Evolutionary conservation across 2,888 invertebrate species (phyloP).

Genomic region (Operophtera brumata): DNA sequence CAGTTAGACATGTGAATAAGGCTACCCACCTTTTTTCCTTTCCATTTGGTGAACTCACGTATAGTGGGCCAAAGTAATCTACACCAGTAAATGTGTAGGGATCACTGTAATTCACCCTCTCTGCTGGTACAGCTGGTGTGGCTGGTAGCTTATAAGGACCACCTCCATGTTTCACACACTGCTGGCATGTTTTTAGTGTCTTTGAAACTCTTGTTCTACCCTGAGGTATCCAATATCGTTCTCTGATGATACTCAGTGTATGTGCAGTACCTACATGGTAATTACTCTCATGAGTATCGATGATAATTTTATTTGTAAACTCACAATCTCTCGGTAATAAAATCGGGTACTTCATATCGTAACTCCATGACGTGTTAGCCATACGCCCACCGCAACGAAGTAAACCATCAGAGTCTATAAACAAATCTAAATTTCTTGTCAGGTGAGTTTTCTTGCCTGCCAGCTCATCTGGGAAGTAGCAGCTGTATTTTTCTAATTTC

Average conservation of each 20-base stretch:
- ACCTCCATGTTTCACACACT: background rate
- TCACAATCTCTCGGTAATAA: background rate
- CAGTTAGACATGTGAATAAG: too few species aligned
- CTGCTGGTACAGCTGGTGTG: too few species aligned
- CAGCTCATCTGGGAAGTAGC: background rate
- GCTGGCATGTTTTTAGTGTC: background rate
- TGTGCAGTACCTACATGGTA: conserved; percentile 2
- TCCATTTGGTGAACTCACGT: too few species aligned
- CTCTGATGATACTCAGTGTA: background rate
- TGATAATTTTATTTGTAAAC: background rate
- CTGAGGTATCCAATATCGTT: conserved; percentile 1
- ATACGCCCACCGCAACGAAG: conserved; percentile 1
- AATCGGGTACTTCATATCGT: conserved; percentile 2
- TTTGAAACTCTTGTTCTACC: background rate
- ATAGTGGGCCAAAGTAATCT: conserved; percentile 4
- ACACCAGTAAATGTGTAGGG: background rate
- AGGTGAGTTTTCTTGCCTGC: background rate
- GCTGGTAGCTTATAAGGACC: too few species aligned
- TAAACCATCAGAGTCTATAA: background rate
- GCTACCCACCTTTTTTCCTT: too few species aligned
- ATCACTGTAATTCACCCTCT: background rate
- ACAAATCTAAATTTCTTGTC: background rate
- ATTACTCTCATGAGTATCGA: background rate
- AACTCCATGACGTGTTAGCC: background rate
- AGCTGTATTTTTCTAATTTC: background rate